Evolutionary conservation across 2,113 vertebrate genomes (phyloP).

Genomic region (Chaetorhynchus papuensis): DNA sequence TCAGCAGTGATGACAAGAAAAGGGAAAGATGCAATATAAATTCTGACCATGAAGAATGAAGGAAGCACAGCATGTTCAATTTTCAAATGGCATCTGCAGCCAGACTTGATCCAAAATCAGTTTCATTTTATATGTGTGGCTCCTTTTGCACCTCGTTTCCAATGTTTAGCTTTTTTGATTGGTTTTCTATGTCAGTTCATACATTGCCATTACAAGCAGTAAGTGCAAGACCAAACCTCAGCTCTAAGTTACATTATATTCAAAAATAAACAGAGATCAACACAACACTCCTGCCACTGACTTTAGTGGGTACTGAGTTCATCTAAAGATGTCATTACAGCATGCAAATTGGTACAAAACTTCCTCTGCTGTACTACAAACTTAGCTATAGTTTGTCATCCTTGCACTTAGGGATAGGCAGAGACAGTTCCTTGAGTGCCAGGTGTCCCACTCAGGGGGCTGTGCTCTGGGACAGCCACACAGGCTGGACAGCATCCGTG

Average conservation of each 20-base stretch:
- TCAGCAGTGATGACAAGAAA: not conserved
- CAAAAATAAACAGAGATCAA: not conserved
- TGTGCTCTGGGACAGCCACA: not conserved
- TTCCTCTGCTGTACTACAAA: not conserved
- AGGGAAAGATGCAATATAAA: not conserved
- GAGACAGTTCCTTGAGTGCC: not conserved
- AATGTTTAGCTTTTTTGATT: not conserved
- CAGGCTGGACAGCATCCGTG: not conserved
- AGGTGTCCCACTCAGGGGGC: not conserved
- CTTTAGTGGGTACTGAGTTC: not conserved
- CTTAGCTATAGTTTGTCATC: not conserved
- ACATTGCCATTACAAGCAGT: not conserved
- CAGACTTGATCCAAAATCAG: not conserved
- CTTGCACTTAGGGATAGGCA: not conserved
- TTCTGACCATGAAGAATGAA: not conserved
- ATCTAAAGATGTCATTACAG: not conserved
- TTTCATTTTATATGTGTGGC: not conserved
- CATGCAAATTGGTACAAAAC: not conserved
- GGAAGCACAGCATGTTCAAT: not conserved
- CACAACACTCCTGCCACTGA: not conserved
- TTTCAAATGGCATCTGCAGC: not conserved
- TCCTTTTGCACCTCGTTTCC: not conserved
- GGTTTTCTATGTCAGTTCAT: not conserved
- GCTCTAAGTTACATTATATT: not conserved
- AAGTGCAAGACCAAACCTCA: not conserved